Evolutionary conservation across 2,797 vertebrate species (phyloP), one percentile per base, ranked within the genome.

Genomic region (Remorina albescens): DNA sequence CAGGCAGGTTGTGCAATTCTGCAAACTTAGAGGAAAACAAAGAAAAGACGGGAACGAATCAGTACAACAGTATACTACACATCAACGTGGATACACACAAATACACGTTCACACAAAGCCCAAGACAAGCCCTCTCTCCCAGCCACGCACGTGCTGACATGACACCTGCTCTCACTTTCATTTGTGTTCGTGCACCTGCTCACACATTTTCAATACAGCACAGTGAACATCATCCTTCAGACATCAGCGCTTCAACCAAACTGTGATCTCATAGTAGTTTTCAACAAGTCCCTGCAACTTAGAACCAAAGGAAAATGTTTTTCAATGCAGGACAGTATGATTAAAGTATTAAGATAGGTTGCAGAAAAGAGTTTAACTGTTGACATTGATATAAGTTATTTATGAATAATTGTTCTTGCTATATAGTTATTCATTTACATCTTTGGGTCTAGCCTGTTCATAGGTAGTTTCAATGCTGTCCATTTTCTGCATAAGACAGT

Each of bases 121-220:
- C 49, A 42, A 18, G 41, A 18, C 1, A 16, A 25, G 18, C 36
- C 16, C 13, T 56, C 21, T 74, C 71, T 59, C 21, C 25, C 46
- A 51, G 6, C 47, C 26, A 12, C 26, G 64, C 74, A 66, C 76
- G 65, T 81, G 83, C 76, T 66, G 67, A 80, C 47, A 32, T 60
- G 65, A 73, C 76, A 76, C 58, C 56, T 54, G 30, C 62, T 82
- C 79, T 87, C 81, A 81, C 71, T 86, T 79, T 85, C 86, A 76
- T 67, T 85, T 72, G 67, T 76, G 62, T 46, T 71, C 76, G 37
- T 67, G 81, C 88, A 87, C 72, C 77, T 83, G 84, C 74, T 77
- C 67, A 72, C 74, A 46, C 57, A 71, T 73, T 71, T 53, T 78
- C 66, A 66, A 56, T 36, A 61, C 41, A 60, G 50, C 26, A 62